A percentile compares a stretch with the other conserved stretches of the same genome.
Evolutionary conservation across 2,888 invertebrate species (phyloP).

Genomic region (Stenichneumon culpator): DNA sequence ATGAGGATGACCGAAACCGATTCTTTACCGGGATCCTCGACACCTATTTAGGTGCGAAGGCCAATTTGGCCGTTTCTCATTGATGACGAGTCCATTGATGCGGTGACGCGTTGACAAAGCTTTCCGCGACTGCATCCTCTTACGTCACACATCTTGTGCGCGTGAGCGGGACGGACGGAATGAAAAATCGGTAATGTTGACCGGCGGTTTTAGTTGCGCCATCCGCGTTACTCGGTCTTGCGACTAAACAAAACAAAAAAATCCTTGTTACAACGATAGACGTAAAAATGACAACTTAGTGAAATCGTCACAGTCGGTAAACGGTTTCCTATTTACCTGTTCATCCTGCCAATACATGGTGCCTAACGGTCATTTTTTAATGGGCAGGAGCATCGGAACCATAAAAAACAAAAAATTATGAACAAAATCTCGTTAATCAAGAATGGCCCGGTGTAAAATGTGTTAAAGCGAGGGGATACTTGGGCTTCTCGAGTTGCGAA

Average conservation of each 20-base stretch:
- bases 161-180: not conserved
- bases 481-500: not conserved
- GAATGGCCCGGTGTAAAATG: conserved; percentile 39
- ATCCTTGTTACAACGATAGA: not conserved
- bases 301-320: too few species aligned
- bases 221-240: not conserved
- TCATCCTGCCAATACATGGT: not conserved
- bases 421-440: conserved; percentile 72
- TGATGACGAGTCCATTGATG: conserved; percentile 65
- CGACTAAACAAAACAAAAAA: conserved; percentile 25
- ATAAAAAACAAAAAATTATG: conserved; percentile 7
- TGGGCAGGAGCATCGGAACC: not conserved
- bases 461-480: conserved; percentile 33
- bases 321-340: too few species aligned
- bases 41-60: conserved; percentile 68
- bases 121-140: conserved; percentile 1
- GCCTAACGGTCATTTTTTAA: not conserved
- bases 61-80: conserved; percentile 67
- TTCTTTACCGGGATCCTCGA: conserved; percentile 60
- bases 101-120: conserved; percentile 46
- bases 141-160: not conserved
- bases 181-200: not conserved
- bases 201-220: not conserved
- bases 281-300: too few species aligned
- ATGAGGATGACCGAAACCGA: conserved; percentile 41